These are phyloP conservation scores for Alca torda DNA, from an alignment of 2,797 vertebrate genomes.

Conservation along the genomic window DNA sequence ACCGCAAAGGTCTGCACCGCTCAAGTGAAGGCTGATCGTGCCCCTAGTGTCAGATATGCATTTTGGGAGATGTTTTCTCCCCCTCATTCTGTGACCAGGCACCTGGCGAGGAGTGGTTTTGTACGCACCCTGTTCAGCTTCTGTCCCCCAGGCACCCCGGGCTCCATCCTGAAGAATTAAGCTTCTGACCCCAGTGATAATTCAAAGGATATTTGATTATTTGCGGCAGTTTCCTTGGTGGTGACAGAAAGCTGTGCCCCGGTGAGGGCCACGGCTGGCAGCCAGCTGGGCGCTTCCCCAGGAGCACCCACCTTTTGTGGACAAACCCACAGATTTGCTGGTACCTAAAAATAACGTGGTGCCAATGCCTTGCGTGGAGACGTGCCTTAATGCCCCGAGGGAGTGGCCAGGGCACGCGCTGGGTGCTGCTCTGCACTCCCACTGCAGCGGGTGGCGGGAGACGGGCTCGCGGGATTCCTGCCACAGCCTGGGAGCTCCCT, in stretches of 20 bases:
- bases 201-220: not conserved
- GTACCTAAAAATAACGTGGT: not conserved
- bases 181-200: not conserved
- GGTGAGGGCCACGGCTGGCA: not conserved
- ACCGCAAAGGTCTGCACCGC: fast-evolving
- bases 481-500: too few species aligned
- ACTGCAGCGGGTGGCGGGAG: fast-evolving
- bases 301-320: not conserved
- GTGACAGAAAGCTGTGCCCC: fast-evolving
- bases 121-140: not conserved
- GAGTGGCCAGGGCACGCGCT: too few species aligned
- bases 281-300: not conserved
- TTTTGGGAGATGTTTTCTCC: not conserved
- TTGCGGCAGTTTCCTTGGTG: not conserved
- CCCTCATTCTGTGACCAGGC: not conserved
- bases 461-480: fast-evolving
- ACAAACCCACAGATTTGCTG: not conserved
- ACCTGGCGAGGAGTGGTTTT: fast-evolving
- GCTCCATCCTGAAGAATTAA: not conserved
- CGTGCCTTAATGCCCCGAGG: not conserved
- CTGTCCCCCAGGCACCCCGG: not conserved
- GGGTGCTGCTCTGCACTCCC: not conserved
- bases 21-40: not conserved
- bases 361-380: not conserved
- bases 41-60: not conserved